Evolutionary conservation across 2,113 vertebrate species (phyloP), one percentile per base, ranked within the genome.

Genomic region (Nibea coibor): DNA sequence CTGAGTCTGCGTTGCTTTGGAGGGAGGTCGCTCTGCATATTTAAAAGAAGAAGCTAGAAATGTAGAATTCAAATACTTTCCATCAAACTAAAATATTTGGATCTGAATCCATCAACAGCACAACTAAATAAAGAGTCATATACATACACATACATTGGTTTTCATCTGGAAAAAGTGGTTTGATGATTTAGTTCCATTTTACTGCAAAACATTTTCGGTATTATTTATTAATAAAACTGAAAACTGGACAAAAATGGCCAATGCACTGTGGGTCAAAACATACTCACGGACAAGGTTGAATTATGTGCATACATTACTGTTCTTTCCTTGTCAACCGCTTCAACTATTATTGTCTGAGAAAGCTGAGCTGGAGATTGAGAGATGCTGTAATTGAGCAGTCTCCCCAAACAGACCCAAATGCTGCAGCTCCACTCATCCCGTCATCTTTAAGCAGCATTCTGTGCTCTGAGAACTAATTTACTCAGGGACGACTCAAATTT

Each of bases 381-480:
- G 50, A 63, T 48, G 58, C 39, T 39, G 20, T 79, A 72, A 72
- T 72, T 63, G 39, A 79, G 48, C 43, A 26, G 12, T 16, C 24
- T 16, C 16, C 59, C 43, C 22, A 39, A 58, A 66, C 15, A 43
- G 20, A 50, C 42, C 15, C 43, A 22, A 3, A 31, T 24, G 17
- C 59, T 42, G 31, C 4, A n/a, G 50, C 63, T 58, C 51, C 53
- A 50, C 51, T 65, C 20, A 58, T 39, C 35, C 8, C 1, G 58
- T 66, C 59, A 16, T 57, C 61, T 45, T 47, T 24, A 70, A 42
- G 47, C 59, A 72, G 51, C 77, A 64, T 48, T 56, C 28, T 6
- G 56, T 56, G 39, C 58, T 17, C 58, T 3, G 42, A n/a, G 20
- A 6, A n/a, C 62, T 59, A 15, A 74, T 81, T 81, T 64, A 80